Base-by-base conservation (phyloP, 2,797 vertebrate species). In the Anguilla obscura region DNA sequence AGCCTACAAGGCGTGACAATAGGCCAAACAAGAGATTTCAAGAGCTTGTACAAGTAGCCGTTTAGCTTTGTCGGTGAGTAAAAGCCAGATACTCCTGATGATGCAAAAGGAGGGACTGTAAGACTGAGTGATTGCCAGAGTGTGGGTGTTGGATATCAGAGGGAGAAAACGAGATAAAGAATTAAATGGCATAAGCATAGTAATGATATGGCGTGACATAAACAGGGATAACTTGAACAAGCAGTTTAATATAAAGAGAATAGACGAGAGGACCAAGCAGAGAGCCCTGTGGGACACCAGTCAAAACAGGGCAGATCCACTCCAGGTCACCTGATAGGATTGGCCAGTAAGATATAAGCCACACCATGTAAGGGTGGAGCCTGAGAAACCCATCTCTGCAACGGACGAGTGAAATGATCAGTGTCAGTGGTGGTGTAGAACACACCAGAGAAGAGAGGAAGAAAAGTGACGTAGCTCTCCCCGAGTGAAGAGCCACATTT, bases 261-360 rank as follows among this genome's bases (percentile, higher is more conserved):
- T 69, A 69, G 24, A n/a, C 24, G 63, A 27, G 63, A 69, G 8
- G 63, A 27, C 63, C 63, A 69, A 69, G 63, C 24, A 69, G 24
- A 69, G 63, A 69, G 63, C 63, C 63, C 63, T 69, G 63, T 69
- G 63, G 63, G 63, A 69, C 63, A 69, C 63, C 24, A 10, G 63
- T 8, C 56, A 69, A 69, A 69, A n/a, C 7, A n/a, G 63, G 24
- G 24, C 24, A 1, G 14, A 66, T 66, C 63, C 63, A 24, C n/a
- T 66, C n/a, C 4, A 66, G 63, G 63, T 69, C n/a, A 69, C n/a
- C 7, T 69, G n/a, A n/a, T 27, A 27, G n/a, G n/a, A 69, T 69
- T 9, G 8, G 24, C 63, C 0, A 69, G 63, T 27, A 69, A 69
- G n/a, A 69, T 9, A 24, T 69, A 6, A 27, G 24, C 24, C 63